These are phyloP conservation scores for Scelioninae gen. 1 DNA, from an alignment of 2,888 invertebrate genomes.

Conservation along the genomic window DNA sequence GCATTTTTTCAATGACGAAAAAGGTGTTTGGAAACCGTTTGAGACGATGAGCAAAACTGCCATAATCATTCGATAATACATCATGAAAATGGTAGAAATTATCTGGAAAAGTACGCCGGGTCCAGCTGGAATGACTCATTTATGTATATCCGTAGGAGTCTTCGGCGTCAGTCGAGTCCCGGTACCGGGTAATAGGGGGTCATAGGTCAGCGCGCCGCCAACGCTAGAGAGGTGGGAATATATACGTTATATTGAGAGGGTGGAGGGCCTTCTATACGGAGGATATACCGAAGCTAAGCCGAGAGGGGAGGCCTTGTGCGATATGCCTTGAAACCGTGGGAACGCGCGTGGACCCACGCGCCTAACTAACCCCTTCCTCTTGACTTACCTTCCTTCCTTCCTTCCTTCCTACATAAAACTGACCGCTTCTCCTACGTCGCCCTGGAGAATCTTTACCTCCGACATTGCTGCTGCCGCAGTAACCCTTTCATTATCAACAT, in stretches of 20 bases:
- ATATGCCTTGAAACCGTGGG: conserved; percentile 84
- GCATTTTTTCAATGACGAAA: neutral
- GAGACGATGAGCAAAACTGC: conserved; percentile 11
- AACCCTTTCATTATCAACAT: conserved; percentile 76
- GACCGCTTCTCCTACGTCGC: conserved; percentile 57
- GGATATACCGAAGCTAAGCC: conserved; percentile 50
- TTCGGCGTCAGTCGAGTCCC: conserved; percentile 82
- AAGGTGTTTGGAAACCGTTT: conserved; percentile 2
- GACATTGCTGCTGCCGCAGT: conserved; percentile 70
- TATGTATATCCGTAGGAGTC: conserved; percentile 80
- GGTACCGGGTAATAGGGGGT: conserved; percentile 83
- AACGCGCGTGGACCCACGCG: conserved; percentile 84
- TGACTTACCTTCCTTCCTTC: conserved; percentile 48
- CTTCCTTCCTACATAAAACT: conserved; percentile 70
- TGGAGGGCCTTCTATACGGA: conserved; percentile 64
- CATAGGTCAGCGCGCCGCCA: conserved; percentile 84
- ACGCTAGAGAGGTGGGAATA: conserved; percentile 79
- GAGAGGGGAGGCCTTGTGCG: conserved; percentile 78
- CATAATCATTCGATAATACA: conserved; percentile 21
- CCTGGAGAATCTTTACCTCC: conserved; percentile 67
- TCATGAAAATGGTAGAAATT: conserved; percentile 61
- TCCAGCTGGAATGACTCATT: conserved; percentile 72
- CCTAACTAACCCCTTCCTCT: conserved; percentile 81
- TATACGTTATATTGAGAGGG: conserved; percentile 74
- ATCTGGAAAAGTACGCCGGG: conserved; percentile 60